These are phyloP conservation scores for Macrophya annulata DNA, from an alignment of 2,888 invertebrate genomes.

Conservation along the genomic window DNA sequence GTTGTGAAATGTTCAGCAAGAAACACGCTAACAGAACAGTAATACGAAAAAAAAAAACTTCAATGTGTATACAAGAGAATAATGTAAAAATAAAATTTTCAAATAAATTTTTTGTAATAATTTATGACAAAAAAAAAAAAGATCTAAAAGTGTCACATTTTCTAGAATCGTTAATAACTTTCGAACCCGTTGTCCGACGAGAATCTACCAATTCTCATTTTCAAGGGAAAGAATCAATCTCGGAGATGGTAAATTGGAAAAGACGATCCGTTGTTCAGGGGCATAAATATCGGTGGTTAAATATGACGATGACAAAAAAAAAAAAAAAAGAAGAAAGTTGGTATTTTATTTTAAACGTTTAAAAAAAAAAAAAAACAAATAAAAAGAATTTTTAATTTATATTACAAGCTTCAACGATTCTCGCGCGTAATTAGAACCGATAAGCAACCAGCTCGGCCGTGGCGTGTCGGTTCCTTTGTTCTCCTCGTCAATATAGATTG, in stretches of 20 bases:
- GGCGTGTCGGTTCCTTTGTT: neutral
- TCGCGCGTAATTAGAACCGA: constrained; percentile 9
- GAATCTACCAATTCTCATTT: neutral
- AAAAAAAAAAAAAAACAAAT: too few relatives aligned
- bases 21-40: neutral
- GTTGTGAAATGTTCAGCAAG: neutral
- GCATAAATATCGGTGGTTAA: neutral
- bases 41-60: neutral
- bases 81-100: neutral
- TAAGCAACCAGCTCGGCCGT: constrained; percentile 8
- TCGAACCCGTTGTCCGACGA: neutral
- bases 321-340: neutral
- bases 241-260: neutral
- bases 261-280: neutral
- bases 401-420: neutral
- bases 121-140: neutral
- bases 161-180: neutral
- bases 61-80: neutral
- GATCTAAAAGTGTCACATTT: neutral
- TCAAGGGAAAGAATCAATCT: neutral
- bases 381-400: too few relatives aligned
- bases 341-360: neutral
- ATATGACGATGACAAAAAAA: neutral
- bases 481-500: neutral
- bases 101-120: neutral